These are phyloP conservation scores for Panagrolaimus sp. DNA, from an alignment of 1,140 invertebrate species.

Conservation along the genomic window DNA sequence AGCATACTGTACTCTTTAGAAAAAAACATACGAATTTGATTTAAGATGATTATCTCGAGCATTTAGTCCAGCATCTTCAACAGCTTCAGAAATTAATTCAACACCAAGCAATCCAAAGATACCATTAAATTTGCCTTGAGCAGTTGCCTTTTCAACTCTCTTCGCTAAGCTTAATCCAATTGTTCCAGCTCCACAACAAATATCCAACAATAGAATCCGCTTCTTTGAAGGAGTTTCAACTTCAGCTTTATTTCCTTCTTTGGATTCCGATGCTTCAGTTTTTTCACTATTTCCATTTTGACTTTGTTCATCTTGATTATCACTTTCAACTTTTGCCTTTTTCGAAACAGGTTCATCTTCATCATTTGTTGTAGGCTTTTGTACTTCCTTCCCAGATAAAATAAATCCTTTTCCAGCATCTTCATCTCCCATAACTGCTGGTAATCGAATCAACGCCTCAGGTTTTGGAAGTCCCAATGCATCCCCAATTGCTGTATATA, in stretches of 20 bases:
- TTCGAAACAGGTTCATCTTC: slow-evolving; percentile 1
- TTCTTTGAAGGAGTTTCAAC: too few species aligned
- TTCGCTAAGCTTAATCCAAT: slow-evolving; percentile 83
- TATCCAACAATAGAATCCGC: slow-evolving; percentile 70
- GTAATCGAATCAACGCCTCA: neutral
- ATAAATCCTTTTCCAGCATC: slow-evolving; percentile 7
- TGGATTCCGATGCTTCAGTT: too few species aligned
- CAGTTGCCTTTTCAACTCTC: slow-evolving; percentile 63
- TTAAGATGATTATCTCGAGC: slow-evolving; percentile 69
- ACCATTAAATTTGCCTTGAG: slow-evolving; percentile 62
- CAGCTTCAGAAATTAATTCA: slow-evolving; percentile 78
- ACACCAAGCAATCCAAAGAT: slow-evolving; percentile 68
- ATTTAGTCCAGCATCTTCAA: slow-evolving; percentile 83
- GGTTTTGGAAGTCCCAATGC: slow-evolving; percentile 51
- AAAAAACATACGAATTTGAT: slow-evolving; percentile 48
- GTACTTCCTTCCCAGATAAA: neutral
- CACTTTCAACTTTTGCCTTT: slow-evolving; percentile 16
- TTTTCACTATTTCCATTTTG: neutral
- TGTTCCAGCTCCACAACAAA: slow-evolving; percentile 94
- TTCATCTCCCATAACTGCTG: neutral
- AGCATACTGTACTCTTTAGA: too few species aligned
- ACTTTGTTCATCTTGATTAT: neutral
- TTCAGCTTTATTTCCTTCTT: too few species aligned
- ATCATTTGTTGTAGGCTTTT: neutral
- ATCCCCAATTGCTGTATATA: slow-evolving; percentile 78